Percentiles rank a stretch among this genome's conserved stretches.
Evolutionary conservation across 1,140 invertebrate species (phyloP).

Genomic region (Uloborus diversus): DNA sequence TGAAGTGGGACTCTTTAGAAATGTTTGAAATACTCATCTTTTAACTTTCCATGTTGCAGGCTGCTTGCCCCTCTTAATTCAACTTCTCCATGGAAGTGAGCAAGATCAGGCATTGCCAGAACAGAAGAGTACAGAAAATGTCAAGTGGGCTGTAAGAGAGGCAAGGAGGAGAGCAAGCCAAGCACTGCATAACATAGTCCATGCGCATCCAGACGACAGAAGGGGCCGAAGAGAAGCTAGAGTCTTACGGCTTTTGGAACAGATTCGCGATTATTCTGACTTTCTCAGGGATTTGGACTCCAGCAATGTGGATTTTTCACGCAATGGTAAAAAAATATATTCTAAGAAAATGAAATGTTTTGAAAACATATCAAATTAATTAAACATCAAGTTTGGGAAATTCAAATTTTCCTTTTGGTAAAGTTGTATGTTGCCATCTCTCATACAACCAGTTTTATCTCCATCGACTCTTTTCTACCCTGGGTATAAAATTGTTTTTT

Average conservation of each 20-base stretch:
- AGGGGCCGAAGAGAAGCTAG: conserved; percentile 84
- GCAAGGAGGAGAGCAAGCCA: conserved; percentile 81
- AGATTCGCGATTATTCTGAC: conserved; percentile 79
- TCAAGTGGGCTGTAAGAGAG: conserved; percentile 66
- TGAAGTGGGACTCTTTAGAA: background rate
- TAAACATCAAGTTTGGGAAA: too few species aligned
- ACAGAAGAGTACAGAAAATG: conserved; percentile 13
- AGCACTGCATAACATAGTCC: conserved; percentile 91
- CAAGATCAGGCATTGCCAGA: conserved; percentile 20
- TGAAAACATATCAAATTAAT: too few species aligned
- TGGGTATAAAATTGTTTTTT: too few species aligned
- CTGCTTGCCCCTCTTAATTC: conserved; percentile 90
- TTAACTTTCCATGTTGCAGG: conserved; percentile 65
- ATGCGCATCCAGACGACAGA: conserved; percentile 91
- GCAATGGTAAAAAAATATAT: conserved; percentile 52
- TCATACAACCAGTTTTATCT: too few species aligned
- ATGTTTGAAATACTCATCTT: background rate
- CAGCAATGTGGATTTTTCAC: conserved; percentile 30
- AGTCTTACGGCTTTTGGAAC: conserved; percentile 83
- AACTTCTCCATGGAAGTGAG: conserved; percentile 78
- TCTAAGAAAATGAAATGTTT: too few species aligned
- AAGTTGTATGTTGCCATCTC: too few species aligned
- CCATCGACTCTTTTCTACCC: too few species aligned
- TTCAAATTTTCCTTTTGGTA: too few species aligned
- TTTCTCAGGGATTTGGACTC: conserved; percentile 62